A percentile compares a stretch with the other conserved stretches of the same genome.
Conservation (phyloP, 2,888 invertebrate species). For the Phengaris alcon region DNA sequence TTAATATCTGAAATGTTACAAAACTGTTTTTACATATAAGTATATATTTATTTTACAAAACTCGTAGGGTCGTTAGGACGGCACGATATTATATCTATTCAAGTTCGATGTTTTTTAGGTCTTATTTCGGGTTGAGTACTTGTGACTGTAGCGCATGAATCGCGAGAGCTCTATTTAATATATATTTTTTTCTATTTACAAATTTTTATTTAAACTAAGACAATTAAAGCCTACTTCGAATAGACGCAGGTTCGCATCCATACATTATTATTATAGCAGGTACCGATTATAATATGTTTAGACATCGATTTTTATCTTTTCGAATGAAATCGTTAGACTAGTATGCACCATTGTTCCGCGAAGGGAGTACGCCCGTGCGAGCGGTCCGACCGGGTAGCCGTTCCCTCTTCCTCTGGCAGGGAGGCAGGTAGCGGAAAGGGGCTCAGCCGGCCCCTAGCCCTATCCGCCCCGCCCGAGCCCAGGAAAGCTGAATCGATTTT, state of each 20-base stretch:
- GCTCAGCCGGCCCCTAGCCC: constrained; percentile 32
- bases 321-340: constrained; percentile 65
- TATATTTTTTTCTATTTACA: constrained; percentile 66
- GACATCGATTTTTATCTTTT: constrained; percentile 58
- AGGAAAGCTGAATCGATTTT: constrained; percentile 62
- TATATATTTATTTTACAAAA: constrained; percentile 77
- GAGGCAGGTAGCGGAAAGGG: constrained; percentile 35
- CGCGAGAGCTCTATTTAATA: constrained; percentile 54
- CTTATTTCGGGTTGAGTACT: constrained; percentile 57
- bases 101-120: constrained; percentile 77
- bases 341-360: constrained; percentile 73
- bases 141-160: constrained; percentile 52
- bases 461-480: constrained; percentile 40
- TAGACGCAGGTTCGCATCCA: constrained; percentile 78
- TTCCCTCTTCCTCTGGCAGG: constrained; percentile 37
- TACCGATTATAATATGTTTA: constrained; percentile 74
- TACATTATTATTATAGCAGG: constrained; percentile 75
- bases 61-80: constrained; percentile 80
- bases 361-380: constrained; percentile 47
- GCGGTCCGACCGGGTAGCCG: constrained; percentile 37
- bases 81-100: constrained; percentile 78
- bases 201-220: constrained; percentile 77
- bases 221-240: constrained; percentile 78
- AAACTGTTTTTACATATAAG: constrained; percentile 75
- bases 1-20: constrained; percentile 78